Evolutionary conservation across 2,797 vertebrate species (phyloP), one percentile per base, ranked within the genome.

Genomic region (Anolis apletophallus): DNA sequence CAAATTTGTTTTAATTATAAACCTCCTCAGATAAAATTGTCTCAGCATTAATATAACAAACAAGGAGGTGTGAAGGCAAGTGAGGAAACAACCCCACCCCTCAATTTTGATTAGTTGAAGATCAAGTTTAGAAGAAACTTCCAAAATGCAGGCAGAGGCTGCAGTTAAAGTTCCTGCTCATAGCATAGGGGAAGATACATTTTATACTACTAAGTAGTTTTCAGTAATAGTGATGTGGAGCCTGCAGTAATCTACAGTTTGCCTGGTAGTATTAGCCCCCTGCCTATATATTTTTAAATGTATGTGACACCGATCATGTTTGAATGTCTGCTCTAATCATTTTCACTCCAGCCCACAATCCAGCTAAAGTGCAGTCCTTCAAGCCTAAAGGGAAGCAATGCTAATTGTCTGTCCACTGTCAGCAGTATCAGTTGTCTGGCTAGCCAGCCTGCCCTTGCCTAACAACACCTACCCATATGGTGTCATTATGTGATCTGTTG

Each of bases 321-420:
- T 57, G n/a, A 23, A 8, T 77, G 75, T 57, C 75, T 77, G n/a
- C 55, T 77, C 54, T 77, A 77, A 77, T 77, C n/a, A 77, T 77
- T 32, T 77, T 57, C 75, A 77, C 32, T 57, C 29, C 19, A 77
- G 54, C 34, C 29, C n/a, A 57, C 75, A 34, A 32, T 77, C 52
- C 54, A 77, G 75, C 57, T 32, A 77, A 77, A 77, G 75, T 57
- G 75, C 32, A 57, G n/a, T 57, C 75, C 75, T 77, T 77, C 54
- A 77, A 54, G 75, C 52, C 75, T n/a, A 55, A 77, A 77, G 26
- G 75, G 52, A 57, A 57, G 46, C 17, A 57, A 46, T 40, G 16
- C 36, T 80, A 80, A 64, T 50, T 77, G 34, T 59, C 36, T 67
- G 78, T 67, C 13, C 59, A 80, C 61, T 67, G 14, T 64, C 29